Conservation (phyloP, 2,113 vertebrate species). For the Lepus timidus region DNA sequence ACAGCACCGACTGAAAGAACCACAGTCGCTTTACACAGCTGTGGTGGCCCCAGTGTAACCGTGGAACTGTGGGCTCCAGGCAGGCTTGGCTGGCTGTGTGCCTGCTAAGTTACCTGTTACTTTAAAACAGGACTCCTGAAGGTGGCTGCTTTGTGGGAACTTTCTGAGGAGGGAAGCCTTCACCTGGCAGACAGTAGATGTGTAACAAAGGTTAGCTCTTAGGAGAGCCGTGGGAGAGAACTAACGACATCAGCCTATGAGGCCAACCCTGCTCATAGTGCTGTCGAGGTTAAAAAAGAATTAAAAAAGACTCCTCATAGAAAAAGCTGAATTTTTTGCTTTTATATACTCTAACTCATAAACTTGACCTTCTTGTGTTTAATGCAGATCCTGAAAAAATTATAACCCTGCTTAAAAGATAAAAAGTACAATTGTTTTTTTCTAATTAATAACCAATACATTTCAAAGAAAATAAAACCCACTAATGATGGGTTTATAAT, state of each 20-base stretch:
- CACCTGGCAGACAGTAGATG: not conserved
- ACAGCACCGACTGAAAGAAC: not conserved
- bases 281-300: not conserved
- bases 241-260: not conserved
- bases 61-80: not conserved
- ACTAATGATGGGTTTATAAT: no score
- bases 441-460: not conserved
- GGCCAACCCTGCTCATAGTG: not conserved
- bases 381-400: not conserved
- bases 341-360: not conserved
- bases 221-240: rapidly evolving
- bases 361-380: not conserved
- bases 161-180: not conserved
- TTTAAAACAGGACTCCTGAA: not conserved
- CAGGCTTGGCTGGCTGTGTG: not conserved
- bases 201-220: not conserved
- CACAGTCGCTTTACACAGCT: no score
- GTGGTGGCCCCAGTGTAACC: not conserved
- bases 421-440: not conserved
- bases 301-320: not conserved
- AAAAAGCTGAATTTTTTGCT: not conserved
- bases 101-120: not conserved
- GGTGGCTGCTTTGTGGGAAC: not conserved
- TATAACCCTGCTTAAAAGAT: not conserved
- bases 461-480: not conserved